Evolutionary conservation across 2,113 vertebrate species (phyloP).

Genomic region (Gallinago media): DNA sequence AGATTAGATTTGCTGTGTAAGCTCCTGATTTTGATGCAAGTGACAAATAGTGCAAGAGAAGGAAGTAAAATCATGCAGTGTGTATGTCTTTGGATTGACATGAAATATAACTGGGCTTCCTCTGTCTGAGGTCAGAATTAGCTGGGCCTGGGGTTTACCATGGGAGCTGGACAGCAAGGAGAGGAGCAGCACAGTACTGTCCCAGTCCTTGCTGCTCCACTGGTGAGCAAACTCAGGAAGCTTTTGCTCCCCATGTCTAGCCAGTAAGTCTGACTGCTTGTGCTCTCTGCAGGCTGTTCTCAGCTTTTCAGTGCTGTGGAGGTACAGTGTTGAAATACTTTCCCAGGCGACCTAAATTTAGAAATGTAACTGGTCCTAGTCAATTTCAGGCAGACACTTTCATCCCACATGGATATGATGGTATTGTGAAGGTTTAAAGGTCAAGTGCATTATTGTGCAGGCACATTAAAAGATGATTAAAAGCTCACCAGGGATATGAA

Average conservation of each 20-base stretch:
- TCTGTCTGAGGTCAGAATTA: background rate
- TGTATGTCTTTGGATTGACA: background rate
- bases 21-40: conserved; percentile 11
- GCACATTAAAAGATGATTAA: background rate
- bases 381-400: background rate
- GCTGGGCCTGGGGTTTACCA: background rate
- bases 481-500: background rate
- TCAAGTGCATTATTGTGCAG: background rate
- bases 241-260: background rate
- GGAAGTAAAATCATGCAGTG: background rate
- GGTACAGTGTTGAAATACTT: background rate
- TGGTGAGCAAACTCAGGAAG: background rate
- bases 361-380: background rate
- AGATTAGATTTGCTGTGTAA: background rate
- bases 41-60: background rate
- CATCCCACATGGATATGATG: background rate
- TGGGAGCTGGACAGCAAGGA: background rate
- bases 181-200: background rate
- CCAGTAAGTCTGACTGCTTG: background rate
- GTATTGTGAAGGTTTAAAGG: background rate
- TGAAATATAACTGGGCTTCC: background rate
- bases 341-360: background rate
- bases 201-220: background rate
- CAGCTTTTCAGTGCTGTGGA: background rate
- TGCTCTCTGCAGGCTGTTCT: background rate